Evolutionary conservation across 2,888 invertebrate species (phyloP).

Genomic region (Drosophila peninsularis): DNA sequence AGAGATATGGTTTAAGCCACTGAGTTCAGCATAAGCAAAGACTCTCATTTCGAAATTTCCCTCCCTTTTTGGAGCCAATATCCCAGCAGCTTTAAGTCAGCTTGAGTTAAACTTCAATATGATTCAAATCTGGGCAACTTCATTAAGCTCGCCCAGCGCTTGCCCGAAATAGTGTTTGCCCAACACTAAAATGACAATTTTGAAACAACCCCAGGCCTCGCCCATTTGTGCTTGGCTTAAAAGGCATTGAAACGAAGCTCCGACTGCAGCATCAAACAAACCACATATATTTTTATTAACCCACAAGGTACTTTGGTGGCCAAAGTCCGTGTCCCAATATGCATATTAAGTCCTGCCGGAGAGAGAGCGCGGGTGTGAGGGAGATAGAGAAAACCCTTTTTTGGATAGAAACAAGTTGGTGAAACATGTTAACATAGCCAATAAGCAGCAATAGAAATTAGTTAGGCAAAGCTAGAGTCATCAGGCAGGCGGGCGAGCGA

Average conservation of each 20-base stretch:
- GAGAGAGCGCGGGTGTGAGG: background rate
- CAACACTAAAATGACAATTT: constrained; percentile 4
- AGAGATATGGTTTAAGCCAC: too few species aligned
- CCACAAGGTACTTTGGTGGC: constrained; percentile 65
- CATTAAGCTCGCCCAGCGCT: background rate
- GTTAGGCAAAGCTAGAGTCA: constrained; percentile 72
- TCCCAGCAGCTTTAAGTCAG: background rate
- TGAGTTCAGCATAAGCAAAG: too few species aligned
- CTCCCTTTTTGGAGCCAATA: background rate
- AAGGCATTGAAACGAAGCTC: constrained; percentile 33
- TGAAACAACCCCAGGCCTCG: background rate
- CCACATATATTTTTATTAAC: constrained; percentile 79
- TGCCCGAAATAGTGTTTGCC: constrained; percentile 12
- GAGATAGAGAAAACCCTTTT: constrained; percentile 55
- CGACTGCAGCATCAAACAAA: constrained; percentile 66
- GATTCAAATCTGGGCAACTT: background rate
- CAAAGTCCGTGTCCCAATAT: constrained; percentile 64
- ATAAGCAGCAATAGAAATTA: constrained; percentile 81
- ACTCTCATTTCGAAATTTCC: too few species aligned
- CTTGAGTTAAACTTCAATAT: background rate
- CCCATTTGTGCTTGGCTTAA: background rate
- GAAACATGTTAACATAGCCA: constrained; percentile 81
- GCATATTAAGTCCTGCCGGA: constrained; percentile 58
- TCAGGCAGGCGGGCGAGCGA: constrained; percentile 35
- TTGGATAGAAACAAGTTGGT: constrained; percentile 77